A percentile compares a stretch with the other conserved stretches of the same genome.
Conservation (phyloP, 2,888 invertebrate species). For the Penaeus monodon region DNA sequence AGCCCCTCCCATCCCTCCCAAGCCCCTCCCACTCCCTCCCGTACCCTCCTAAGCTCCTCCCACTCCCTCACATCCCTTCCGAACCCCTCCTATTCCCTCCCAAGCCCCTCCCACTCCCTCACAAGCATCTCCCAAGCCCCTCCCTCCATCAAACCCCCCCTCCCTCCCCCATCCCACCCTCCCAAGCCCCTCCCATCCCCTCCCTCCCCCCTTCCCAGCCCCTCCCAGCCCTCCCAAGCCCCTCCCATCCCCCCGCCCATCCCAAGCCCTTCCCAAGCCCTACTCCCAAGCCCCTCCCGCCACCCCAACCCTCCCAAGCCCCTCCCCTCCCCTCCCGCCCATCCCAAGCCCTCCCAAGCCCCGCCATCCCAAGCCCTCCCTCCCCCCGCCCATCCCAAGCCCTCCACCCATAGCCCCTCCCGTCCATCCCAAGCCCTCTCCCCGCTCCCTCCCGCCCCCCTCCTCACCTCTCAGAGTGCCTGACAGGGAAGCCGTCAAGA, state of each 20-base stretch:
- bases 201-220: not conserved
- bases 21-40: not conserved
- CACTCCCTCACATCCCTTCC: too few relatives aligned
- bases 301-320: too few relatives aligned
- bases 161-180: not conserved
- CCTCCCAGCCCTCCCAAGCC: not conserved
- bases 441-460: not conserved
- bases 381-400: not conserved
- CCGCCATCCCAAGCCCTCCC: not conserved
- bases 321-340: not conserved
- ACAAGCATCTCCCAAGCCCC: not conserved
- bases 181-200: not conserved
- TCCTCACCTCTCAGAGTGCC: conserved; percentile 48
- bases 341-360: not conserved
- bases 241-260: not conserved
- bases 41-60: too few relatives aligned
- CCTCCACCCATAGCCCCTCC: not conserved
- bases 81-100: too few relatives aligned
- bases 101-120: too few relatives aligned
- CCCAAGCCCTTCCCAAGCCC: not conserved
- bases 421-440: not conserved
- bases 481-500: conserved; percentile 59
- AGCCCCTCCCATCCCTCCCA: not conserved
- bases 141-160: not conserved
- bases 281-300: not conserved